Base-by-base conservation (phyloP, 2,888 invertebrate genomes). In the Chrysolina americana region DNA sequence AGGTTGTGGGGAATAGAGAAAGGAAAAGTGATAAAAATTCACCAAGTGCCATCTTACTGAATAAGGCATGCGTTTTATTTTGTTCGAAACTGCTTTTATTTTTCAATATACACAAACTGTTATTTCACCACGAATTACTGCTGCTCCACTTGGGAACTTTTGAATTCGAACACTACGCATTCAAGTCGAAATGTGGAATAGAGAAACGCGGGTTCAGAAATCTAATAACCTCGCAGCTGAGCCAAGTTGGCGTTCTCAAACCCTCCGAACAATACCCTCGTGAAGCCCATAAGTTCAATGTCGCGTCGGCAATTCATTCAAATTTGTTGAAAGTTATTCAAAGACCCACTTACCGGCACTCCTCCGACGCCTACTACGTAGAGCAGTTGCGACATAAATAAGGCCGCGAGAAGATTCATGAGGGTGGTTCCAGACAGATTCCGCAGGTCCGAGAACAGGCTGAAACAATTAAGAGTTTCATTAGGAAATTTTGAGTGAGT, bases 311-410 rank as follows among this genome's bases (percentile, higher is more conserved):
- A 53, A 53, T 53, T 19, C 19, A 53, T 53, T 53, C 53, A 53
- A 53, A 53, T 53, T 53, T 21, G 53, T 36, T 36, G 10, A 59
- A 59, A 53, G 21, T 41, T 50, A 62, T 64, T 64, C n/a, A 48
- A 48, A 41, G 44, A 23, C 41, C 23, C 73, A 86, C 89, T 89
- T 87, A 92, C 92, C 89, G 91, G 90, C 79, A 92, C 91, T 62
- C 92, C 92, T 36, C 92, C 92, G 41, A 92, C 92, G 53, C 93
- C 92, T 56, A 93, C 90, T 78, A 93, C 92, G 87, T 92, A 92
- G 71, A 92, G 89, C 73, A 93, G 89, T 86, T 93, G 92, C 59
- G 91, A 90, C 91, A 93, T 91, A 86, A 93, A 93, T 75, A 92
- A 90, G 48, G 92, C 91, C 50, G 92, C 92, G 83, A 93, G 86